Evolutionary conservation across 1,140 invertebrate genomes (phyloP).

Genomic region (Tetraneura akinire): DNA sequence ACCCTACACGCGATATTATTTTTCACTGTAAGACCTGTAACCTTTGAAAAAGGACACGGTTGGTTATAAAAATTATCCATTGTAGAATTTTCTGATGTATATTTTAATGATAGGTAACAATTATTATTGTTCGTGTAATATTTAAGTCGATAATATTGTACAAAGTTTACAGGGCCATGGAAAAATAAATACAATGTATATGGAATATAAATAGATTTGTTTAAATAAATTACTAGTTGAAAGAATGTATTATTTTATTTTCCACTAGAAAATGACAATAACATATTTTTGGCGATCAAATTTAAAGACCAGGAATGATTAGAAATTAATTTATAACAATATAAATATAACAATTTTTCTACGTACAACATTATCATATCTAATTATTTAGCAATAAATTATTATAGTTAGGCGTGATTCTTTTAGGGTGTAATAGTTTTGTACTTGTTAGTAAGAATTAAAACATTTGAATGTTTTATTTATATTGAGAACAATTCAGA

Average conservation of each 20-base stretch:
- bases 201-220: constrained; percentile 14
- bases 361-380: too few relatives aligned
- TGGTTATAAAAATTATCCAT: constrained; percentile 10
- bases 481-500: too few relatives aligned
- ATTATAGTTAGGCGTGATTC: too few relatives aligned
- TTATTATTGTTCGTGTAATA: background rate
- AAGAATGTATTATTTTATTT: background rate
- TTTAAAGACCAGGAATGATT: background rate
- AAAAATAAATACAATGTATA: background rate
- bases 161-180: too few relatives aligned
- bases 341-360: too few relatives aligned
- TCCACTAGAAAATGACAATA: background rate
- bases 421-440: too few relatives aligned
- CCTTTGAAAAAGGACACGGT: constrained; percentile 23
- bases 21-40: background rate
- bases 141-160: constrained; percentile 15
- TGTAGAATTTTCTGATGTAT: background rate
- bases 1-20: too few relatives aligned
- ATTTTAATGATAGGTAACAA: constrained; percentile 4
- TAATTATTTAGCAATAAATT: too few relatives aligned
- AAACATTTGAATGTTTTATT: too few relatives aligned
- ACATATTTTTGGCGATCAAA: background rate
- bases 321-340: too few relatives aligned
- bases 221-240: constrained; percentile 12
- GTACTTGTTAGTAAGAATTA: too few relatives aligned